Evolutionary conservation across 2,113 vertebrate genomes (phyloP), one percentile per base, ranked within the genome.

Genomic region (Gambusia holbrooki): DNA sequence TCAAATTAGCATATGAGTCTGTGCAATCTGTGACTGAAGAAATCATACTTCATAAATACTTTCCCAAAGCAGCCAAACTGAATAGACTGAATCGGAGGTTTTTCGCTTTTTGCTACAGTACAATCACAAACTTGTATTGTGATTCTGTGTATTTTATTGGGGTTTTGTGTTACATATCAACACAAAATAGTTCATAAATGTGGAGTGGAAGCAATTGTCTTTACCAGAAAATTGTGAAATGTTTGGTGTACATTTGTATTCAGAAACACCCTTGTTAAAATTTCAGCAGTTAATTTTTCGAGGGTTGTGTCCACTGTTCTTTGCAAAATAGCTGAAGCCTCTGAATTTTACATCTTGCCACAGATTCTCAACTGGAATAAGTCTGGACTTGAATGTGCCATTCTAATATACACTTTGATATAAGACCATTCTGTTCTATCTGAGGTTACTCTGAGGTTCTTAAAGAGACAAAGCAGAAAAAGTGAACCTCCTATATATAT

Each of bases 11-110:
- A 60, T 15, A 65, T 25, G 37, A 63, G 37, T 74, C 35, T n/a
- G 27, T 69, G 45, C 6, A 61, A 51, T 69, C 40, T 37, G 15
- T 66, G 74, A 68, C 70, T 30, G 37, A 29, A 30, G n/a, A 60
- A 66, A 72, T 72, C 29, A 0, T 32, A 62, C 33, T 35, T 35
- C 33, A 2, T 14, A 40, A 12, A 71, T 28, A 22, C 17, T 40
- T 29, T 28, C 12, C 12, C 32, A 61, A 60, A 61, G 28, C 9
- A 40, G 27, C 51, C 32, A 27, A 61, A n/a, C 61, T 32, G 29
- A 76, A 40, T 61, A 32, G 62, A 28, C 71, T 40, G 17, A 37
- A 51, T 7, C 54, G 5, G 25, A 58, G 1, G 0, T 58, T 58
- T 54, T 54, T 54, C 1, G 22, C 1, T 8, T 54, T 11, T 10